Conservation (phyloP, 2,113 vertebrate species). For the Hymenochirus boettgeri region DNA sequence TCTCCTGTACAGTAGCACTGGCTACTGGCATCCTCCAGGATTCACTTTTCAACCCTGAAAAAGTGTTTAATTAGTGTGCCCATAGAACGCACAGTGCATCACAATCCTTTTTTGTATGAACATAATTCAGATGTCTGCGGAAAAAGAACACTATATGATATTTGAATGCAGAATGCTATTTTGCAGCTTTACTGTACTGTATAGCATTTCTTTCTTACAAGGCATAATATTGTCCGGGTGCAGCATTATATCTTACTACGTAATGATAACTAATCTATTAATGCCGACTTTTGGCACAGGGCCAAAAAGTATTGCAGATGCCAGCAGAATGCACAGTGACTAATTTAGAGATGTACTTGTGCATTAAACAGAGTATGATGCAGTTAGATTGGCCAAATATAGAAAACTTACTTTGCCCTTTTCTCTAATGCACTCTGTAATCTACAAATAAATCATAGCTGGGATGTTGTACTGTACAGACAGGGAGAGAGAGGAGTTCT, state of each 20-base stretch:
- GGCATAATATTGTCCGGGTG: slow-evolving; percentile 44
- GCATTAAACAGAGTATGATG: slow-evolving; percentile 8
- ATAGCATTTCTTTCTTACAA: neutral
- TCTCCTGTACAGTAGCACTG: too few relatives aligned
- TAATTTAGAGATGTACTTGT: slow-evolving; percentile 4
- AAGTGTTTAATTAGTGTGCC: too few relatives aligned
- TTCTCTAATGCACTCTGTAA: neutral
- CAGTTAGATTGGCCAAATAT: neutral
- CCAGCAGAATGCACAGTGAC: slow-evolving; percentile 1
- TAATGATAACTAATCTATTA: slow-evolving; percentile 53
- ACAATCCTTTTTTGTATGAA: too few relatives aligned
- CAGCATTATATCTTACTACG: slow-evolving; percentile 44
- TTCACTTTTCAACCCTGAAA: too few relatives aligned
- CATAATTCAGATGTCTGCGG: too few relatives aligned
- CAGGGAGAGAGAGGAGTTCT: too few relatives aligned
- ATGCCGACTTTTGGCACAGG: slow-evolving; percentile 40
- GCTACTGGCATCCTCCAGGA: too few relatives aligned
- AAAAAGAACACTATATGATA: too few relatives aligned
- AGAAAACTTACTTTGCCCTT: neutral
- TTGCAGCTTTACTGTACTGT: neutral
- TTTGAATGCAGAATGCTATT: too few relatives aligned
- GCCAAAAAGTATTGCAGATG: slow-evolving; percentile 15
- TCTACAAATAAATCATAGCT: too few relatives aligned
- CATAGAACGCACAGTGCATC: too few relatives aligned
- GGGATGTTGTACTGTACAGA: too few relatives aligned